These are phyloP conservation scores for Bolinopsis microptera DNA, from an alignment of 37 sponge, comb jelly and placozoan species.

Conservation along the genomic window DNA sequence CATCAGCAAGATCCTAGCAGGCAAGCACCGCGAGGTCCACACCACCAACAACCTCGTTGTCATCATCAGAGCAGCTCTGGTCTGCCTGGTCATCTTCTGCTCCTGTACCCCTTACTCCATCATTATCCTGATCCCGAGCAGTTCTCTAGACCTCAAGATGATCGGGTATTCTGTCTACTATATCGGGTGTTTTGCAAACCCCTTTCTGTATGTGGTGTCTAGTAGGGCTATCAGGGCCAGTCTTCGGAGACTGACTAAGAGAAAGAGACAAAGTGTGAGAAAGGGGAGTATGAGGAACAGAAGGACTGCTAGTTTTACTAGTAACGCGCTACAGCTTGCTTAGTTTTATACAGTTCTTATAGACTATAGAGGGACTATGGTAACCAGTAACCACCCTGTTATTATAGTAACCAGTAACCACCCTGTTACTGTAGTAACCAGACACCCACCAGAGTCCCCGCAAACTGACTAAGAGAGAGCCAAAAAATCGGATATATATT, in stretches of 20 bases:
- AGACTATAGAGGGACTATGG: too few species aligned
- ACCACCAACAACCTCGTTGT: conserved; percentile 35
- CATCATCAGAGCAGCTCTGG: conserved; percentile 40
- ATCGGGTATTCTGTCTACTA: conserved; percentile 30
- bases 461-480: neutral
- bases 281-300: neutral
- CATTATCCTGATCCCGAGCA: neutral
- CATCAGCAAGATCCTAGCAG: neutral
- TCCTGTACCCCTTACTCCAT: conserved; percentile 56
- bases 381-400: too few species aligned
- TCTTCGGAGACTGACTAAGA: conserved; percentile 14
- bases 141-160: neutral
- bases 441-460: too few species aligned
- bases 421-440: too few species aligned
- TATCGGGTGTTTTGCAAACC: conserved; percentile 42
- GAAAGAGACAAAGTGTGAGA: neutral
- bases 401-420: too few species aligned
- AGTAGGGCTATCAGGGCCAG: conserved; percentile 27
- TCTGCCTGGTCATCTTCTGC: conserved; percentile 30
- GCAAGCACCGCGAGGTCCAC: neutral
- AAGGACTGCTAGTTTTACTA: neutral
- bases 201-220: conserved; percentile 61
- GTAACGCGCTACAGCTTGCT: neutral
- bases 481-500: too few species aligned
- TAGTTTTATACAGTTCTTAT: too few species aligned